Conservation (phyloP, 2,113 vertebrate species). For the Apodemus sylvaticus region DNA sequence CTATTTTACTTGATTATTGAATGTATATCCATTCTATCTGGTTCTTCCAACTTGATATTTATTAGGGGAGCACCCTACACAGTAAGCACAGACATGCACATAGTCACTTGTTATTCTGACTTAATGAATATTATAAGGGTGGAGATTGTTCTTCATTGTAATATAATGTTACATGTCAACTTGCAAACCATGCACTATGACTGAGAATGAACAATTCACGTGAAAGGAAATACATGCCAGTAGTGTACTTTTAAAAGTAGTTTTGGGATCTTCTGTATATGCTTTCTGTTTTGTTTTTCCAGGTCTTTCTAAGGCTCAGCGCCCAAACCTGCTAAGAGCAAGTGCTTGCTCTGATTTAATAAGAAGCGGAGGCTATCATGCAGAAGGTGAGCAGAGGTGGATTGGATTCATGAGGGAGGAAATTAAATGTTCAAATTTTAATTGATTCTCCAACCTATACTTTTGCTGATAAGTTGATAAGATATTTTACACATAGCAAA, state of each 20-base stretch:
- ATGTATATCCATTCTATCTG: background rate
- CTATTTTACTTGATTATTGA: background rate
- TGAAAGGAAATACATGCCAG: background rate
- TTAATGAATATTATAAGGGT: background rate
- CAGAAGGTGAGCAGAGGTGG: slow-evolving; percentile 13
- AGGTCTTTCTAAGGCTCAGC: background rate
- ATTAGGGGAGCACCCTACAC: background rate
- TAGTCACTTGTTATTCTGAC: background rate
- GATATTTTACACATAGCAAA: slow-evolving; percentile 55
- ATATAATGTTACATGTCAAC: background rate
- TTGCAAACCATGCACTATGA: background rate
- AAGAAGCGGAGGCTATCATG: slow-evolving; percentile 18
- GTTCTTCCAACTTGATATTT: slow-evolving; percentile 20
- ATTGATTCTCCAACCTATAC: slow-evolving; percentile 51
- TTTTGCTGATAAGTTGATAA: slow-evolving; percentile 64
- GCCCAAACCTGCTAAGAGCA: background rate
- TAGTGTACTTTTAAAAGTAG: background rate
- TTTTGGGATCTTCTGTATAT: background rate
- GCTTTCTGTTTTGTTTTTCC: slow-evolving; percentile 31
- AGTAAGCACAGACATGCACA: background rate
- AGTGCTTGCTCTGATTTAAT: slow-evolving; percentile 59
- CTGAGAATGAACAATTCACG: background rate
- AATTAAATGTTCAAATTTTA: slow-evolving; percentile 66
- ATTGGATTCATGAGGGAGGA: slow-evolving; percentile 49
- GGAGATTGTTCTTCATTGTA: background rate